A percentile compares a stretch with the other conserved stretches of the same genome.
phyloP scores from a whole-genome alignment of 2,113 vertebrate species.

The Scomber japonicus region DNA sequence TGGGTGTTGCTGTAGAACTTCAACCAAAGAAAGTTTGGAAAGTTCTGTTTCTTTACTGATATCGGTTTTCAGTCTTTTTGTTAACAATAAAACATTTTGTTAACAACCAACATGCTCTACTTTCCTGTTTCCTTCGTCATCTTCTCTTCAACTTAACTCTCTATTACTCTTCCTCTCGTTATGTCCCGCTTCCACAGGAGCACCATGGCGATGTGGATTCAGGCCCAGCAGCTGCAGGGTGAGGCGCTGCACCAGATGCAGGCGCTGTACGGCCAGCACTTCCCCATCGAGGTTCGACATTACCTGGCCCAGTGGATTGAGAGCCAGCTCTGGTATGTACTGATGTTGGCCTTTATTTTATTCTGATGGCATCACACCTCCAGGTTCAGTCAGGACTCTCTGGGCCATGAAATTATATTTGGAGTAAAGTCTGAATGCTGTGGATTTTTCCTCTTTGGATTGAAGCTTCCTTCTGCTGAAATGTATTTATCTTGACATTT shows the following conservation, averaged over 20 bases:
- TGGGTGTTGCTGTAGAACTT: neutral
- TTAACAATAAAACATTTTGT: too few relatives aligned
- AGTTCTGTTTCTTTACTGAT: neutral
- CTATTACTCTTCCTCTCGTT: too few relatives aligned
- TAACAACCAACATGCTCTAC: too few relatives aligned
- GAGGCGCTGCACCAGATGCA: constrained; percentile 96
- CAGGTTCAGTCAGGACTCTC: too few relatives aligned
- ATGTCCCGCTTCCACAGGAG: constrained; percentile 36
- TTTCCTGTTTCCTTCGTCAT: too few relatives aligned
- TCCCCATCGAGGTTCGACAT: constrained; percentile 95
- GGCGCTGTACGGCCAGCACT: constrained; percentile 94
- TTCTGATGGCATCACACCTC: neutral
- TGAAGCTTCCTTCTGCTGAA: too few relatives aligned
- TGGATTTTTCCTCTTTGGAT: too few relatives aligned
- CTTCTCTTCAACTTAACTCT: too few relatives aligned
- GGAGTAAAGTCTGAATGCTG: too few relatives aligned
- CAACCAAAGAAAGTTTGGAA: neutral
- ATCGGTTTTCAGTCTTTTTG: too few relatives aligned
- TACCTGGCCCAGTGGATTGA: constrained; percentile 96
- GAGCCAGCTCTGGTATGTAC: constrained; percentile 89
- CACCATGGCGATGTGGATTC: constrained; percentile 94
- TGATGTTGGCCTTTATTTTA: neutral
- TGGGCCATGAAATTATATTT: too few relatives aligned
- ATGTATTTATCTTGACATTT: too few relatives aligned
- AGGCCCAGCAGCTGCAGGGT: constrained; percentile 95